These are phyloP conservation scores for Hyles lineata DNA, from an alignment of 2,888 invertebrate genomes.

Conservation along the genomic window DNA sequence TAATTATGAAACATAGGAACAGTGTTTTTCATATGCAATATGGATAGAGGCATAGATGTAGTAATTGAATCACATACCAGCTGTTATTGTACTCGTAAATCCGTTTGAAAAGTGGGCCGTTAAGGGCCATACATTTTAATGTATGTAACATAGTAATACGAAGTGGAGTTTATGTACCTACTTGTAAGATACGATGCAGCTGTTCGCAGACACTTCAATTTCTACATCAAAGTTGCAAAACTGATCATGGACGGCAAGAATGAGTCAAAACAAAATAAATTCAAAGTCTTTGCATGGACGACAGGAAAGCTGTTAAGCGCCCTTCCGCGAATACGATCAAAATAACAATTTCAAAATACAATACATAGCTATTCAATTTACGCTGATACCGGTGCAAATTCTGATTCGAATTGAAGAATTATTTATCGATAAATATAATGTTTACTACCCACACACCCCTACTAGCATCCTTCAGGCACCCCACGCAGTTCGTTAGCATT, in stretches of 20 bases:
- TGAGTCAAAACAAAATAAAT: no score
- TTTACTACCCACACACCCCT: not conserved
- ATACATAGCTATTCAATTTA: no score
- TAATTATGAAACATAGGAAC: no score
- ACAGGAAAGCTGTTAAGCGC: no score
- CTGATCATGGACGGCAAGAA: no score
- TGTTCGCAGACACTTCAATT: not conserved
- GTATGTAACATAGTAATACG: not conserved
- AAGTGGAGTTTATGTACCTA: not conserved
- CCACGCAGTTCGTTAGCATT: not conserved
- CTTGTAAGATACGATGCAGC: not conserved
- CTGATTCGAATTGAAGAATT: not conserved
- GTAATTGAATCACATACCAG: not conserved
- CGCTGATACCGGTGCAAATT: no score
- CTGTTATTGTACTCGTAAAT: not conserved
- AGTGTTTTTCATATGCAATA: no score
- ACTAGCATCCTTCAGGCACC: not conserved
- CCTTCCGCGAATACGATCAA: no score
- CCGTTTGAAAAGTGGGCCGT: slow-evolving; percentile 3
- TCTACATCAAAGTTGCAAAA: no score
- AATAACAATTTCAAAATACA: no score
- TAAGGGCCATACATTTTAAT: not conserved
- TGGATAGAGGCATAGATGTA: no score
- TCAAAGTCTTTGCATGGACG: no score
- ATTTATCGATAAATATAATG: not conserved